Evolutionary conservation across 2,797 vertebrate genomes (phyloP), one percentile per base, ranked within the genome.

Genomic region (Tapera naevia): DNA sequence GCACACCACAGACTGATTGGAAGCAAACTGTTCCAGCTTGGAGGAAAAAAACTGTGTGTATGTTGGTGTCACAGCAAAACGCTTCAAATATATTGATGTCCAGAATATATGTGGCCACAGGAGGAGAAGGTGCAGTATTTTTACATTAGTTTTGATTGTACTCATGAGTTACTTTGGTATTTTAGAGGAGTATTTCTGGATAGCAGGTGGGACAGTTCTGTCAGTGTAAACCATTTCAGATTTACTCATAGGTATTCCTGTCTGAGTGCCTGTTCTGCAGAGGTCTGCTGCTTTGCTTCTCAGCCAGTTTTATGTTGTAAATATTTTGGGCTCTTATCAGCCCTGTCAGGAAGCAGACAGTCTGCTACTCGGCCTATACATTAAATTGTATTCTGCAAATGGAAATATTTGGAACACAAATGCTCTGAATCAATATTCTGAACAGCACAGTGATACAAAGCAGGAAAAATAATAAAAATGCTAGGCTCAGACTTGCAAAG

Each of bases 301-400:
- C 58, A 62, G 86, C 60, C 79, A 93, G 79, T 58, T 91, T 74
- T 85, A 51, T 3, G 8, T 69, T 89, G 87, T 93, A 88, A 94
- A 92, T 85, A 58, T 53, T 83, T 62, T 48, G 64, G 37, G 78
- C 56, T 91, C 88, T 92, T 95, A 96, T 92, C 93, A 86, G 66
- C 54, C 53, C 86, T 90, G 90, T 94, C 93, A 93, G 79, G 57
- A 92, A 86, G 80, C 76, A 94, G 94, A n/a, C 72, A 51, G 50
- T 88, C 76, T 88, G 58, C 43, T 85, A 43, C 86, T 94, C 79
- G 92, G 83, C 96, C 95, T 95, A 71, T 89, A 93, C 76, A 35
- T 89, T 92, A 89, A 91, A 92, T 60, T 93, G 82, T 81, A 39
- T 95, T 91, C 71, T 88, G 89, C 81, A 94, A 95, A 84, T 86